Evolutionary conservation across 2,888 invertebrate species (phyloP).

Genomic region (Pherbina coryleti): DNA sequence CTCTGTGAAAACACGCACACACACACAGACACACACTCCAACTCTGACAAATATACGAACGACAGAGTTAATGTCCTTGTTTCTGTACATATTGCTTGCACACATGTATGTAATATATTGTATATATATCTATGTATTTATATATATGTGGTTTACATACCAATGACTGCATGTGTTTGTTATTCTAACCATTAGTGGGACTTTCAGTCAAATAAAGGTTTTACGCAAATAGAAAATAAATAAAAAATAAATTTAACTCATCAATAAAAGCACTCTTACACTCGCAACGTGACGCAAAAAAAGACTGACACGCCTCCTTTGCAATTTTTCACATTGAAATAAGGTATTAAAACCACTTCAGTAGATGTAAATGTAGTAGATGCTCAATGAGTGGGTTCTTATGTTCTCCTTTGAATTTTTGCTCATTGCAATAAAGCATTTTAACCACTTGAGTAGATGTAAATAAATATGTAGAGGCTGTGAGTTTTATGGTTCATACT

Average conservation of each 20-base stretch:
- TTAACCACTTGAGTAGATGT: too few species aligned
- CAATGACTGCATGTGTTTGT: background rate
- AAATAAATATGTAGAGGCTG: too few species aligned
- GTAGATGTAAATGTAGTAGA: too few species aligned
- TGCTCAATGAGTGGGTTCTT: too few species aligned
- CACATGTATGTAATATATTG: background rate
- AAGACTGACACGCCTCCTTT: background rate
- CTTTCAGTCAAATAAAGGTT: background rate
- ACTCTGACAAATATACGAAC: background rate
- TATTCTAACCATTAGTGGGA: background rate
- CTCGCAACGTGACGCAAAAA: background rate
- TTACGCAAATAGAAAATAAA: background rate
- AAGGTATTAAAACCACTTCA: too few species aligned
- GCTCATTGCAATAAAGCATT: too few species aligned
- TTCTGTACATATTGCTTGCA: background rate
- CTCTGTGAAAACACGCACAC: background rate
- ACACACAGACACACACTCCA: background rate
- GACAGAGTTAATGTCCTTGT: constrained; percentile 34
- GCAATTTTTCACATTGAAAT: too few species aligned
- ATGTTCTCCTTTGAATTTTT: too few species aligned
- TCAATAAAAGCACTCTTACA: too few species aligned
- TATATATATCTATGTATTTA: background rate
- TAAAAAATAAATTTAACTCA: background rate
- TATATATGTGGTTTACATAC: background rate
- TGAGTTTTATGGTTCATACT: too few species aligned